These are phyloP conservation scores for Zingel zingel DNA, from an alignment of 2,113 vertebrate genomes.

Conservation along the genomic window DNA sequence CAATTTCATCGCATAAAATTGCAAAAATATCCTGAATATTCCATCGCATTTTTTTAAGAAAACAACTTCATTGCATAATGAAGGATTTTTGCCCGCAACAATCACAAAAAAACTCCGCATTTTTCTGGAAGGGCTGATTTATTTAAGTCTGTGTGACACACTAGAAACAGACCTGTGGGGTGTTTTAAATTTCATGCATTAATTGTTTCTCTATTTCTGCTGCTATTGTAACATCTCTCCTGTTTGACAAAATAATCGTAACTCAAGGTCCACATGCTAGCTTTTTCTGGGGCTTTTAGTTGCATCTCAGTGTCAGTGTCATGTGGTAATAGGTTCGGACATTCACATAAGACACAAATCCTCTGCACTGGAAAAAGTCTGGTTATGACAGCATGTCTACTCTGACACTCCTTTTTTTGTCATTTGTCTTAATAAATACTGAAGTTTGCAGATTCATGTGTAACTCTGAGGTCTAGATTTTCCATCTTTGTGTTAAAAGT, in stretches of 20 bases:
- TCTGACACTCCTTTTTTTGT: background rate
- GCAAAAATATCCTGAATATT: too few species aligned
- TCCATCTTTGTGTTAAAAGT: background rate
- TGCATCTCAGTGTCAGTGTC: background rate
- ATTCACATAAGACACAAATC: background rate
- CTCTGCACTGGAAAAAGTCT: background rate
- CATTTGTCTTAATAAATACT: background rate
- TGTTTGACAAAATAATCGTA: background rate
- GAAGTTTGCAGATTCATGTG: background rate
- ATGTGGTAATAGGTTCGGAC: background rate
- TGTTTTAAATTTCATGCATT: slow-evolving; percentile 38
- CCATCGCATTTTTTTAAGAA: too few species aligned
- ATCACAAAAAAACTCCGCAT: too few species aligned
- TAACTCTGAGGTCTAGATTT: background rate
- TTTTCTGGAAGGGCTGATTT: too few species aligned
- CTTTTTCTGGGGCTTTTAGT: background rate
- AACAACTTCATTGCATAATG: too few species aligned
- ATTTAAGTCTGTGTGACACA: too few species aligned
- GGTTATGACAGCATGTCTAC: background rate
- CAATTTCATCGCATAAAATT: too few species aligned
- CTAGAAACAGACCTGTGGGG: too few species aligned
- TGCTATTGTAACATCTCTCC: background rate
- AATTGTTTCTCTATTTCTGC: slow-evolving; percentile 27
- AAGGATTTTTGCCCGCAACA: too few species aligned
- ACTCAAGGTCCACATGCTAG: background rate